Percentiles rank a stretch among this genome's conserved stretches.
Conservation (phyloP, 2,113 vertebrate genomes). For the Phylloscopus trochiloides region DNA sequence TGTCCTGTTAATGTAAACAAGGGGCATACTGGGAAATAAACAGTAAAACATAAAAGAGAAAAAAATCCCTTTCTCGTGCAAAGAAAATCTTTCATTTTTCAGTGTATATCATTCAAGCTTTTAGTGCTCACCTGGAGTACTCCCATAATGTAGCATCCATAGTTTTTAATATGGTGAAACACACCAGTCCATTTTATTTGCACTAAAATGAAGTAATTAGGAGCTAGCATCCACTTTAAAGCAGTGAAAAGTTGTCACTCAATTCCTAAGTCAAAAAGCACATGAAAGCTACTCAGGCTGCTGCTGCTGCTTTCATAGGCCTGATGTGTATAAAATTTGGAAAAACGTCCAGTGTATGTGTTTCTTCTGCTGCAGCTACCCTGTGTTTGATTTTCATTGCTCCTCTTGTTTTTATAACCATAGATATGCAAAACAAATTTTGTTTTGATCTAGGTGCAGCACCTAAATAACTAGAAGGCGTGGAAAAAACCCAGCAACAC, state of each 20-base stretch:
- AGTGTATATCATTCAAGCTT: neutral
- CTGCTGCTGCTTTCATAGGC: neutral
- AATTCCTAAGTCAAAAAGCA: neutral
- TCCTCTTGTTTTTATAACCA: neutral
- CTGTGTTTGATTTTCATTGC: neutral
- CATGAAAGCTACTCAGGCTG: neutral
- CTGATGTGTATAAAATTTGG: neutral
- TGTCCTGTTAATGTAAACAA: neutral
- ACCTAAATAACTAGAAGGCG: neutral
- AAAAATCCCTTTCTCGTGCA: neutral
- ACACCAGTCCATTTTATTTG: neutral
- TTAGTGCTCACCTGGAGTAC: neutral
- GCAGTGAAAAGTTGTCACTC: neutral
- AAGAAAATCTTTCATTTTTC: neutral
- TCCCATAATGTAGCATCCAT: neutral
- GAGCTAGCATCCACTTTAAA: neutral
- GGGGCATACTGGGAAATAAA: neutral
- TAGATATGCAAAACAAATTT: neutral
- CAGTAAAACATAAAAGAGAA: neutral
- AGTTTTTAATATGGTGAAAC: neutral
- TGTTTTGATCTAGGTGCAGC: neutral
- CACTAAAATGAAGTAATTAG: neutral
- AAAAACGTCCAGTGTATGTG: neutral
- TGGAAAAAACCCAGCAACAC: accelerated
- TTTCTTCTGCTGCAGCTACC: neutral